phyloP scores from a whole-genome alignment of 2,888 invertebrate genomes.

The Aproaerema taeniolella region DNA sequence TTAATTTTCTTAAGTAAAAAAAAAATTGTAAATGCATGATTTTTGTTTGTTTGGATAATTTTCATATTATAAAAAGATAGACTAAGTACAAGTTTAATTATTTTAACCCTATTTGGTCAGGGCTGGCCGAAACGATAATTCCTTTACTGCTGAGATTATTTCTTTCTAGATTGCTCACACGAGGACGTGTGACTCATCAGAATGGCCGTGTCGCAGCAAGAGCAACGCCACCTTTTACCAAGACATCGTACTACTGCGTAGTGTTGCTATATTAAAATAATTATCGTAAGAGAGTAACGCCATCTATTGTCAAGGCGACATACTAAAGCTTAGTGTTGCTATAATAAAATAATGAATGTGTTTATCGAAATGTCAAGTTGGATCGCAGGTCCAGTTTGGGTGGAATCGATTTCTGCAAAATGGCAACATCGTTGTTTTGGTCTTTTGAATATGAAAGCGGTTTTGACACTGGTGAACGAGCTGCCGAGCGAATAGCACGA shows the following conservation, averaged over 20 bases:
- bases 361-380: background rate
- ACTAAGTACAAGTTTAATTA: background rate
- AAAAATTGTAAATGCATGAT: no score
- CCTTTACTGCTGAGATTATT: background rate
- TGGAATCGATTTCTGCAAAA: background rate
- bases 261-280: no score
- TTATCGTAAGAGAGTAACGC: no score
- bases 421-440: background rate
- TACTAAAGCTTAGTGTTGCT: no score
- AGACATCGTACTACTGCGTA: no score
- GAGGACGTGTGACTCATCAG: slow-evolving; percentile 4
- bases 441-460: background rate
- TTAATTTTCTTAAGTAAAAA: no score
- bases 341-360: background rate
- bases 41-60: background rate
- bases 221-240: background rate
- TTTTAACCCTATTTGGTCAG: background rate
- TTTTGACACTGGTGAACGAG: background rate
- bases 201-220: slow-evolving; percentile 2
- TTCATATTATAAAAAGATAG: background rate
- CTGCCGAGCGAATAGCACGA: background rate
- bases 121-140: background rate
- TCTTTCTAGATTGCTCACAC: background rate
- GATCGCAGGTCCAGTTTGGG: no score
- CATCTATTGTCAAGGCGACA: no score